Evolutionary conservation across 2,888 invertebrate genomes (phyloP).

Genomic region (Halictus quadricinctus): DNA sequence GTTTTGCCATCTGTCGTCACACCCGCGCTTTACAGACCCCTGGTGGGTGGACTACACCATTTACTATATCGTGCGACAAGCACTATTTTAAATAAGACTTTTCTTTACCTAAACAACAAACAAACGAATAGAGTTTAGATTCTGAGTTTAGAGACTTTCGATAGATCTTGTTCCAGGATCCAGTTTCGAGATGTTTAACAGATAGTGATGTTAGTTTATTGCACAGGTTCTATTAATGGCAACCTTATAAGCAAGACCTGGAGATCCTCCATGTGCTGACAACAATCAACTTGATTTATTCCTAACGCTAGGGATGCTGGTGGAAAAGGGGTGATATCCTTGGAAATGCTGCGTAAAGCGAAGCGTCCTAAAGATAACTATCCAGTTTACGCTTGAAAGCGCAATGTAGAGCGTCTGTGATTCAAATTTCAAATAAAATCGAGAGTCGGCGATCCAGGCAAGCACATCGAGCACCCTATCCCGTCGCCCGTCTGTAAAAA

Average conservation of each 20-base stretch:
- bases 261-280: no score
- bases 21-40: slow-evolving; percentile 50
- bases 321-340: not conserved
- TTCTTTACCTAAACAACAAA: not conserved
- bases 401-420: not conserved
- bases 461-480: slow-evolving; percentile 1
- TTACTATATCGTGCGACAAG: slow-evolving; percentile 33
- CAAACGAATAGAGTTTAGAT: not conserved
- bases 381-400: not conserved
- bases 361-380: not conserved
- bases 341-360: not conserved
- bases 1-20: slow-evolving; percentile 62
- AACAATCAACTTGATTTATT: not conserved
- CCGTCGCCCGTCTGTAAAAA: slow-evolving; percentile 23
- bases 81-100: slow-evolving; percentile 1
- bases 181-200: no score
- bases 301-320: not conserved
- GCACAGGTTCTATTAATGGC: no score
- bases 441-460: not conserved
- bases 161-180: no score
- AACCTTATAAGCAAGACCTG: no score
- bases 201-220: no score
- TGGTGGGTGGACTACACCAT: slow-evolving; percentile 43
- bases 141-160: no score
- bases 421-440: not conserved